Evolutionary conservation across 2,113 vertebrate species (phyloP).

Genomic region (Synodontis membranacea): DNA sequence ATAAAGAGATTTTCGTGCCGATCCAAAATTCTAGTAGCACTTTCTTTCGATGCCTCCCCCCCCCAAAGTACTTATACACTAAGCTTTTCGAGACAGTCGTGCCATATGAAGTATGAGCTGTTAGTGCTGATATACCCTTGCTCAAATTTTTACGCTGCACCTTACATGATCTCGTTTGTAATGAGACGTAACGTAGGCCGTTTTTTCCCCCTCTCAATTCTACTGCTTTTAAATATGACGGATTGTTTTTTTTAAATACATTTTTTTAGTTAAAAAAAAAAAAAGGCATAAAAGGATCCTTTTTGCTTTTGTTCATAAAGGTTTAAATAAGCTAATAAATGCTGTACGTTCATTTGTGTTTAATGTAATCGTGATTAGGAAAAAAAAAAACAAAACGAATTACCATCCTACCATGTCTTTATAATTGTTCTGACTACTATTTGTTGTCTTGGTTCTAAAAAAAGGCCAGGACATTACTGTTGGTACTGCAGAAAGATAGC

Average conservation of each 20-base stretch:
- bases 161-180: slow-evolving; percentile 17
- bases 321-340: slow-evolving; percentile 48
- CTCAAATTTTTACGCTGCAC: slow-evolving; percentile 10
- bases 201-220: not conserved
- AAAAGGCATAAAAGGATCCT: not conserved
- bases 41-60: slow-evolving; percentile 18
- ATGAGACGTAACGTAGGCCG: slow-evolving; percentile 1
- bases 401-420: not conserved
- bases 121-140: not conserved
- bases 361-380: not conserved
- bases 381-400: not conserved
- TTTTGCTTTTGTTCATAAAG: slow-evolving; percentile 18
- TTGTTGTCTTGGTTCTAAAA: slow-evolving; percentile 18
- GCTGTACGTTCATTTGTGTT: slow-evolving; percentile 20
- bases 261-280: not conserved
- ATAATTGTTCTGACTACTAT: slow-evolving; percentile 22
- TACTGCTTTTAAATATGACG: not conserved
- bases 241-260: not conserved
- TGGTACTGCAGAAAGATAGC: slow-evolving; percentile 7
- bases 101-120: slow-evolving; percentile 19
- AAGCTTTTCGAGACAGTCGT: slow-evolving; percentile 31
- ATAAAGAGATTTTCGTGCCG: slow-evolving; percentile 9
- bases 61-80: not conserved
- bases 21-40: slow-evolving; percentile 34
- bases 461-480: not conserved